Evolutionary conservation across 2,888 invertebrate genomes (phyloP), one percentile per base, ranked within the genome.

Genomic region (Ennomos quercinarius): DNA sequence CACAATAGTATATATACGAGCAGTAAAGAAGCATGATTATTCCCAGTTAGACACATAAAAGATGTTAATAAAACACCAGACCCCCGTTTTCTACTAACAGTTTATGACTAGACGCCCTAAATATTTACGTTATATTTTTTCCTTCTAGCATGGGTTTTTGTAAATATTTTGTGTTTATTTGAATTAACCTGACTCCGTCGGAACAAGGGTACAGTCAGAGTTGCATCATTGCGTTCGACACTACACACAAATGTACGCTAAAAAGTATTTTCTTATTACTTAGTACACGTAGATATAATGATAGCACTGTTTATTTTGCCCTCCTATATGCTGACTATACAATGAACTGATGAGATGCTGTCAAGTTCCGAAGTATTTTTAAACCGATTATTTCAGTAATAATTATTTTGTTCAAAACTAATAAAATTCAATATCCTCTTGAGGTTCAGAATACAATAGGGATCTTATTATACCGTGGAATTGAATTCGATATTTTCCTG

Each of bases 211-310:
- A 80, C 83, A 88, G 93, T 93, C 93, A 93, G 85, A 80, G 87
- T 93, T 93, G 93, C 92, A 93, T 89, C 92, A 92, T 92, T 93
- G 93, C 93, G 87, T 93, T 93, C 91, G 92, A 89, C 90, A 90
- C 91, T 83, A 88, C 93, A 93, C 93, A 93, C 93, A 93, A 78
- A 91, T 93, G 93, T 93, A 93, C 93, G 93, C 93, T 93, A 91
- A 91, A 91, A 91, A 91, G 83, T 85, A 86, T 88, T 78, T 80
- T 77, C 80, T 82, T 80, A 75, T 74, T 82, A 83, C 76, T 73
- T 81, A 84, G 79, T 75, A 74, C 81, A 85, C 81, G 78, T 79
- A 74, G 74, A 63, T 80, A 74, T 77, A 78, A 77, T 79, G 49
- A 54, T 56, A 80, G 87, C 88, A 89, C 89, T 78, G 78, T 83